These are phyloP conservation scores for Sorex fumeus DNA, from an alignment of 2,113 vertebrate genomes.

Conservation along the genomic window DNA sequence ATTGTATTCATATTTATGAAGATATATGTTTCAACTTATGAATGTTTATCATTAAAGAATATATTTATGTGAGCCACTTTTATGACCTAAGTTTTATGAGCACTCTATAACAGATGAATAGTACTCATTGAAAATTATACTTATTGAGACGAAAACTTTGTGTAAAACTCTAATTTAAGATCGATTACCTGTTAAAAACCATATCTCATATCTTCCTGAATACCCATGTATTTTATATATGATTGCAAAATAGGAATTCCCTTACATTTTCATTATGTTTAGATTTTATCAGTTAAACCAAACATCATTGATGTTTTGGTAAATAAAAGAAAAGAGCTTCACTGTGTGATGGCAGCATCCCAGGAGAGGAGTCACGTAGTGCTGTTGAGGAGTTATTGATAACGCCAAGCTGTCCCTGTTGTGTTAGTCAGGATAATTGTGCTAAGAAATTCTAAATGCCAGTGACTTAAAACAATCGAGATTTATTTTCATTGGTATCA, in stretches of 20 bases:
- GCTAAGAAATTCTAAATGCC: background rate
- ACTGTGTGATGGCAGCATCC: background rate
- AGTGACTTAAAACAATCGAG: background rate
- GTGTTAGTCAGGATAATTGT: background rate
- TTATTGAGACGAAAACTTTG: background rate
- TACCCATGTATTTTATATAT: background rate
- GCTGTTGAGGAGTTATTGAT: too few species aligned
- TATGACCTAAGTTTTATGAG: background rate
- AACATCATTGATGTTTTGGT: background rate
- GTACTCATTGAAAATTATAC: background rate
- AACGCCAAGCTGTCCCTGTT: background rate
- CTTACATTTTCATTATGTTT: background rate
- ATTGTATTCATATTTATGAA: background rate
- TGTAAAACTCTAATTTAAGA: background rate
- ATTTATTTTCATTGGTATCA: background rate
- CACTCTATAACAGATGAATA: background rate
- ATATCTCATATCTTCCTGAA: background rate
- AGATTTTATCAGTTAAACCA: background rate
- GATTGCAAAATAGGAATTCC: background rate
- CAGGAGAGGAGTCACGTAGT: fast-evolving
- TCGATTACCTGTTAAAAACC: background rate
- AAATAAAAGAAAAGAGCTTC: background rate
- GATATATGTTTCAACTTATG: background rate
- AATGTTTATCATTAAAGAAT: background rate
- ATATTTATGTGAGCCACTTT: background rate